Evolutionary conservation across 2,797 vertebrate genomes (phyloP), one percentile per base, ranked within the genome.

Genomic region (Pygocentrus nattereri): DNA sequence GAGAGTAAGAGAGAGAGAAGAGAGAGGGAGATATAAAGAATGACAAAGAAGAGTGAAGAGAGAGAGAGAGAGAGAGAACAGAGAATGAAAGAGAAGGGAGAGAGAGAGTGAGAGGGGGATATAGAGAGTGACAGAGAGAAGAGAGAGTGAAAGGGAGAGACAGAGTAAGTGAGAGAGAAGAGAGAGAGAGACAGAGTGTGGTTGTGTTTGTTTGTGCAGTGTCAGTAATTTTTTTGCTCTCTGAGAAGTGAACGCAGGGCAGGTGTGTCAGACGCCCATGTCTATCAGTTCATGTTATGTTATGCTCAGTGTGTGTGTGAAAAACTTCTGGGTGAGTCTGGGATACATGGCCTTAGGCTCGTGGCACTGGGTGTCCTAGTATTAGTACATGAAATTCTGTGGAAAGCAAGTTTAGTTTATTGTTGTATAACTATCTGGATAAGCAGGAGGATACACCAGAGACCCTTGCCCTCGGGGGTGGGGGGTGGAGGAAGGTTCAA

Each of bases 331-430:
- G 56, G 54, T 61, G 64, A 69, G 34, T 54, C 64, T 80, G 61
- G 69, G 30, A 82, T 75, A 13, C 38, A 31, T 69, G 23, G 59
- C 47, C 68, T 30, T 16, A 72, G 65, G 73, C n/a, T 72, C 49
- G 15, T 47, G 27, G 50, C 64, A 64, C 69, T 61, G 69, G 41
- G 41, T 82, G 52, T 65, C 15, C 11, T 50, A 18, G 49, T 59
- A 3, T 15, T 25, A 23, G 58, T 59, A 13, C 2, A 59, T 56
- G 5, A 12, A 59, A 59, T 27, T 25, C n/a, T 25, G 23, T 59
- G 58, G 23, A 59, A 27, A 59, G 7, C 16, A 5, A 61, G 25
- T 62, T 31, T 30, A 62, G 27, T 31, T 62, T 11, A 16, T 18
- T 62, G 25, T 1, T 15, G 4, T 12, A 25, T 11, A 11, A 23